Base-by-base conservation (phyloP, 2,113 vertebrate species). In the Centropus bengalensis region DNA sequence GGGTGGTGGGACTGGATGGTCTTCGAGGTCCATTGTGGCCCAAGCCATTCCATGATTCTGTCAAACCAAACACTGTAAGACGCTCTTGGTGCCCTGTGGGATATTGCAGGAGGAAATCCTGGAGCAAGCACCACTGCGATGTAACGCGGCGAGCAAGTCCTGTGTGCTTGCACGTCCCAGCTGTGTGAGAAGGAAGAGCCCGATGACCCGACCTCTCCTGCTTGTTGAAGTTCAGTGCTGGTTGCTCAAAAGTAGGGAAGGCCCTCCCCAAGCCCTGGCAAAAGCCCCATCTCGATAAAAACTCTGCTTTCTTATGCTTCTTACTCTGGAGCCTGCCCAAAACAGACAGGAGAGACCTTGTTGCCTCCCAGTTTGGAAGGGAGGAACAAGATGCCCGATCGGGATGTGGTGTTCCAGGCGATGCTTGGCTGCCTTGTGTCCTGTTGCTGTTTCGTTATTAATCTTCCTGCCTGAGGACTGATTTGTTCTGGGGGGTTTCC, bases 371-470 rank as follows among this genome's bases (percentile, higher is more conserved):
- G 58, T 2, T 2, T 58, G 28, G 86, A 78, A 84, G 73, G 89
- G 91, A 94, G 93, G 91, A 88, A 58, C 3, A 28, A 51, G 73
- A 44, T 3, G 69, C 86, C 56, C 2, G 8, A 63, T 26, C 64
- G 63, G 94, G 84, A 94, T 89, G 4, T 10, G 8, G 84, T 89
- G 89, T 96, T 96, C 94, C 87, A 2, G 4, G 91, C 3, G 17
- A 79, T 95, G 93, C 94, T 94, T 87, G 89, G 89, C 91, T 93
- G 84, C 94, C 82, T 85, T 40, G 33, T 22, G 1, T 75, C 71
- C 81, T 24, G 15, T 33, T 71, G 69, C 81, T 75, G 47, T 85
- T 86, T 73, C 45, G 7, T 82, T 52, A 56, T 56, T 79, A 11
- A 64, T 56, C 81, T 75, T 60, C 78, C 30, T 63, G 52, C 42